These are phyloP conservation scores for Poeciliopsis infans DNA, from an alignment of 2,797 vertebrate genomes.

Conservation along the genomic window DNA sequence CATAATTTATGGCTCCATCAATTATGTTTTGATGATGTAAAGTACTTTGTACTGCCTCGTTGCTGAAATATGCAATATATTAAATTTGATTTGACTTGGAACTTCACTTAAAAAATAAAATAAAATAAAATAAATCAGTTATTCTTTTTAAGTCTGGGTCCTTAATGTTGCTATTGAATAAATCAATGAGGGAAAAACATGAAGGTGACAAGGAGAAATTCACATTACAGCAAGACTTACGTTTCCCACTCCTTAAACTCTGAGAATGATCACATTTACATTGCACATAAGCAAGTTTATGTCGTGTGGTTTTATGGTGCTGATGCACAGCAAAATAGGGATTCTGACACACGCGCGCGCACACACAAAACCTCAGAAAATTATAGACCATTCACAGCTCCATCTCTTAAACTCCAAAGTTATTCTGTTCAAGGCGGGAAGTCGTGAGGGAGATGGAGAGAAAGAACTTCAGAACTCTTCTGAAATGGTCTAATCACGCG, in stretches of 20 bases:
- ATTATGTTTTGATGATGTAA: too few species aligned
- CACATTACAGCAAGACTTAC: background rate
- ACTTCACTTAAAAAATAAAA: too few species aligned
- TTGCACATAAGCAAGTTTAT: background rate
- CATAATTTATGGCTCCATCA: too few species aligned
- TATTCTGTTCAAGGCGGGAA: slow-evolving; percentile 56
- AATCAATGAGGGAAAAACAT: background rate
- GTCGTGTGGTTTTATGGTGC: background rate
- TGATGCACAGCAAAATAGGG: background rate
- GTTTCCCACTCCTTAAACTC: background rate
- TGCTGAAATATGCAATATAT: too few species aligned
- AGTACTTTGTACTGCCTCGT: too few species aligned
- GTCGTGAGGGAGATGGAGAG: slow-evolving; percentile 44
- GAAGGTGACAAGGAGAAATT: background rate
- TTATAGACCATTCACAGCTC: slow-evolving; percentile 25
- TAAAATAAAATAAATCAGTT: background rate
- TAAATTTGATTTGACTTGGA: too few species aligned
- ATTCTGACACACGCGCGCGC: background rate
- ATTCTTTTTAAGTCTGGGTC: background rate
- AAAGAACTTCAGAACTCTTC: slow-evolving; percentile 59
- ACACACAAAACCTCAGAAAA: slow-evolving; percentile 4
- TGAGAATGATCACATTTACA: background rate
- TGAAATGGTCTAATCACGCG: slow-evolving; percentile 64
- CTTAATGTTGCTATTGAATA: background rate
- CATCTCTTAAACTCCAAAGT: slow-evolving; percentile 53